Percentiles rank a stretch among this genome's conserved stretches.
Conservation (phyloP, 1,140 invertebrate genomes). For the Bathynomus jamesi region DNA sequence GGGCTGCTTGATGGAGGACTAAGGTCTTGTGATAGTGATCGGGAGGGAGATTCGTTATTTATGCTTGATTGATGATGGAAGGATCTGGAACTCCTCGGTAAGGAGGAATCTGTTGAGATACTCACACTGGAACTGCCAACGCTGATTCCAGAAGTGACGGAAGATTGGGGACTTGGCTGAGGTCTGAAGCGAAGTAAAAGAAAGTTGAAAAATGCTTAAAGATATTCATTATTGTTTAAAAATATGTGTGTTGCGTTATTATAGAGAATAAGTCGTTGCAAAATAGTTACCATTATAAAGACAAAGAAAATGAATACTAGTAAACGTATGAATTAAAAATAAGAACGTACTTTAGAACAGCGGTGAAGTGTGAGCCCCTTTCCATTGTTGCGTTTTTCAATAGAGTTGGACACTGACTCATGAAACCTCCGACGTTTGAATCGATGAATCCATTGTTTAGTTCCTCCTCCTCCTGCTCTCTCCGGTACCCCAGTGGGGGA, state of each 20-base stretch:
- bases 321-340: too few species aligned
- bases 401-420: not conserved
- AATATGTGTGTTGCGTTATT: too few species aligned
- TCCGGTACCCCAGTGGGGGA: slow-evolving; percentile 12
- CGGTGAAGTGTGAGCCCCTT: slow-evolving; percentile 22
- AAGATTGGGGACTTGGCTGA: slow-evolving; percentile 34
- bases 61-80: not conserved
- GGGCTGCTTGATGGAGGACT: not conserved
- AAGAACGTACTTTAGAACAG: slow-evolving; percentile 31
- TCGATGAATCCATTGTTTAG: not conserved
- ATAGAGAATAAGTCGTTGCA: too few species aligned
- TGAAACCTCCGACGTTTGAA: slow-evolving; percentile 8
- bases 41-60: not conserved
- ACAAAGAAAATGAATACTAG: too few species aligned
- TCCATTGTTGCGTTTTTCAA: slow-evolving; percentile 20
- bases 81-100: not conserved
- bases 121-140: slow-evolving; percentile 34
- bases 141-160: slow-evolving; percentile 35
- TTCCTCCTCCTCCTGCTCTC: slow-evolving; percentile 9
- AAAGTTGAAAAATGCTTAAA: too few species aligned
- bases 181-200: slow-evolving; percentile 21
- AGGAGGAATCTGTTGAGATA: slow-evolving; percentile 18
- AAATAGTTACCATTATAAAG: too few species aligned
- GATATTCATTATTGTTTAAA: too few species aligned
- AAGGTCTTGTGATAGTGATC: not conserved